These are phyloP conservation scores for Aurelia coerulea DNA, from an alignment of 30 jellyfish, hydroid and myxozoan species.

Conservation along the genomic window DNA sequence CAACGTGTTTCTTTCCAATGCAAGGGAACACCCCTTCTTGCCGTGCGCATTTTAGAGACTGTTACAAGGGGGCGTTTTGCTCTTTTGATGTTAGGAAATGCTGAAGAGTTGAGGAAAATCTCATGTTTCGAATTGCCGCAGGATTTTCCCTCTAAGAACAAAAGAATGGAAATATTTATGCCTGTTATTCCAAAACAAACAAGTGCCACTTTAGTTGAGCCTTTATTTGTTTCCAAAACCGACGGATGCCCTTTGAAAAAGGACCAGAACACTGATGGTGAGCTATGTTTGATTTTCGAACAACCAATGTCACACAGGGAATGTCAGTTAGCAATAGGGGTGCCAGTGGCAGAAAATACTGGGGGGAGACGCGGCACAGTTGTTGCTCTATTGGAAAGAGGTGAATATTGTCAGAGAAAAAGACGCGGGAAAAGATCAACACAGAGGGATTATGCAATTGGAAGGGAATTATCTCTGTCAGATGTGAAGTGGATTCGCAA, in stretches of 20 bases:
- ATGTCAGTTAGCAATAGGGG: slow-evolving; percentile 39
- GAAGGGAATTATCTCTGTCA: slow-evolving; percentile 21
- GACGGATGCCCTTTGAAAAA: slow-evolving; percentile 39
- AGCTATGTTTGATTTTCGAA: slow-evolving; percentile 29
- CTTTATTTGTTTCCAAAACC: slow-evolving; percentile 46
- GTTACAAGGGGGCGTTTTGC: slow-evolving; percentile 35
- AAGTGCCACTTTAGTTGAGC: slow-evolving; percentile 6
- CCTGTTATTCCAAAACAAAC: slow-evolving; percentile 59
- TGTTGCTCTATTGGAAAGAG: slow-evolving; percentile 40
- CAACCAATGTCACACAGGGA: not conserved
- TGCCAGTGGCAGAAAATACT: slow-evolving; percentile 17
- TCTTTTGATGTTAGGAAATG: slow-evolving; percentile 12
- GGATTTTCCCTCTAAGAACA: not conserved
- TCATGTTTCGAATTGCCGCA: slow-evolving; percentile 42
- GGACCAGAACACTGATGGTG: slow-evolving; percentile 2
- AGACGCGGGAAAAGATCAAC: slow-evolving; percentile 19
- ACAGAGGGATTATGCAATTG: slow-evolving; percentile 21
- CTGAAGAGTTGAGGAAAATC: not conserved
- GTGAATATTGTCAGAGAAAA: not conserved
- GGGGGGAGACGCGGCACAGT: slow-evolving; percentile 4
- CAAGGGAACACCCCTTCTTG: not conserved
- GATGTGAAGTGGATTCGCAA: slow-evolving; percentile 59
- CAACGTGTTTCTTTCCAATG: not conserved
- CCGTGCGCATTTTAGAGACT: not conserved
- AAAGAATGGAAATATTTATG: slow-evolving; percentile 10